Evolutionary conservation across 1,140 invertebrate species (phyloP).

Genomic region (Drosophila kohkoa): DNA sequence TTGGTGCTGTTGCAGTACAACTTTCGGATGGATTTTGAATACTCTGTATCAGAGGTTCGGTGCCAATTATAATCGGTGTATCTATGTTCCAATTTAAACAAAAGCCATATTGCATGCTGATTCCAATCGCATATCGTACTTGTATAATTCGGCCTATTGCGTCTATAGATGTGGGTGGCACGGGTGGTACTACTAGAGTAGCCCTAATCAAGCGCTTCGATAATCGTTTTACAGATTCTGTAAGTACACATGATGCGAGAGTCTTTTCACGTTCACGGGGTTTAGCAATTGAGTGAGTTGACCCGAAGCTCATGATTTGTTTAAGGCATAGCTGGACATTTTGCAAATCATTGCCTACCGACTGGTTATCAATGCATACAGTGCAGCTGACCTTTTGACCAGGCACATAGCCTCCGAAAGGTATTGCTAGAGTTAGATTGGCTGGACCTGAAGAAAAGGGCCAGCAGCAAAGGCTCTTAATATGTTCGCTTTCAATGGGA

Average conservation of each 20-base stretch:
- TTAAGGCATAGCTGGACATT: slow-evolving; percentile 47
- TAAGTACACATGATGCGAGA: slow-evolving; percentile 30
- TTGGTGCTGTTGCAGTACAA: slow-evolving; percentile 52
- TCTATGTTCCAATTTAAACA: slow-evolving; percentile 51
- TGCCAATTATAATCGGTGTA: slow-evolving; percentile 71
- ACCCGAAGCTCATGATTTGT: slow-evolving; percentile 56
- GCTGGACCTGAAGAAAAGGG: slow-evolving; percentile 69
- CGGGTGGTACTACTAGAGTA: slow-evolving; percentile 62
- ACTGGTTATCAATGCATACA: slow-evolving; percentile 69
- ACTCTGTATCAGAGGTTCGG: slow-evolving; percentile 70
- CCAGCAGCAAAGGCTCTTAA: slow-evolving; percentile 72
- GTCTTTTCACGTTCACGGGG: slow-evolving; percentile 34
- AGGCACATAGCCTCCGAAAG: slow-evolving; percentile 75
- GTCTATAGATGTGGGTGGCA: slow-evolving; percentile 54
- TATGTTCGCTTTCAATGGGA: slow-evolving; percentile 58
- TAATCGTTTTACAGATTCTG: slow-evolving; percentile 57
- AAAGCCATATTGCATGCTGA: slow-evolving; percentile 54
- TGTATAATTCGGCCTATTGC: slow-evolving; percentile 49
- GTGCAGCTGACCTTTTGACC: slow-evolving; percentile 66
- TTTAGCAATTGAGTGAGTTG: slow-evolving; percentile 44
- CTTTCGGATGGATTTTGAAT: slow-evolving; percentile 39
- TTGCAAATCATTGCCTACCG: slow-evolving; percentile 57
- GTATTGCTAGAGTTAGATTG: slow-evolving; percentile 60
- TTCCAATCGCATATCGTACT: slow-evolving; percentile 49
- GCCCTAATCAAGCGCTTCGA: slow-evolving; percentile 64